Evolutionary conservation across 2,888 invertebrate species (phyloP), one percentile per base, ranked within the genome.

Genomic region (Drosophila infuscata): DNA sequence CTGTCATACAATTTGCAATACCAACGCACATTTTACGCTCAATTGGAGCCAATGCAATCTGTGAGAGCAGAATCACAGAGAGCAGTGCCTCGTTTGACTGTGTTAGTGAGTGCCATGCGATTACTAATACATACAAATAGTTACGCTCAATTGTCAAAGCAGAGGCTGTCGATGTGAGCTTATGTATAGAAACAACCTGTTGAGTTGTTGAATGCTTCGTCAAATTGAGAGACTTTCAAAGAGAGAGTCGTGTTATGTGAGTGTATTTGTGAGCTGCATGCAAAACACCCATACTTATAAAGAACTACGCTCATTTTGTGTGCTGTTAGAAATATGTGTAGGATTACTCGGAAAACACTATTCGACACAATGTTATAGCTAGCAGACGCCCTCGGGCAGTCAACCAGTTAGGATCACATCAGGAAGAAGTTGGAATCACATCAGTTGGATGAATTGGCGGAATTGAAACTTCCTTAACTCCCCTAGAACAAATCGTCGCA

Each of bases 201-300:
- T 25, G 15, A 12, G 35, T 5, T 2, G 41, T 15, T 33, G 33
- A 36, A 8, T 25, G 33, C 35, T 51, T 73, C 59, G 69, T 20
- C 35, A 62, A 73, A 35, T 60, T 56, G 66, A 66, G 51, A 43
- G 9, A 9, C 41, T n/a, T 41, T 1, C 41, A n/a, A 41, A 69
- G 81, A 85, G 83, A 49, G 65, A 33, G 2, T 0, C 4, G 9
- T 9, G n/a, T 25, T 17, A 29, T 71, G 5, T 51, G 11, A 6
- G 0, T 67, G 83, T 81, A 32, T 85, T 52, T 41, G 80, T 80
- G 17, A 25, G 5, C 4, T 8, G n/a, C 3, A 41, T 30, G 53
- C 30, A 56, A 63, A 70, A 52, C 30, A 53, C 54, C n/a, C 58
- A 84, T 66, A 81, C 76, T 29, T 67, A 6, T 0, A 8, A 4